Base-by-base conservation (phyloP, 2,113 vertebrate species). In the Paraplagusia blochii region DNA sequence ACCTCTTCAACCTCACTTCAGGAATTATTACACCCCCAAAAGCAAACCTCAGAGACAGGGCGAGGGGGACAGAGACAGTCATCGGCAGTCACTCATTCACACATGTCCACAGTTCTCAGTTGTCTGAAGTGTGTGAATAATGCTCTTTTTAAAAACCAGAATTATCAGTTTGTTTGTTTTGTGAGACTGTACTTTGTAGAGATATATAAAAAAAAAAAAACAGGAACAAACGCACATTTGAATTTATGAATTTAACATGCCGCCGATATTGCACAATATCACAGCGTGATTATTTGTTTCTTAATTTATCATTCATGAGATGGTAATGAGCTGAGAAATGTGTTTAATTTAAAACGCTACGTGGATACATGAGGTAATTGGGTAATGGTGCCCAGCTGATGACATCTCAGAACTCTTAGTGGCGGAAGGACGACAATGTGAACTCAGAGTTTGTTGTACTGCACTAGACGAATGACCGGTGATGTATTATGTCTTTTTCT, bases 241-340 rank as follows among this genome's bases (percentile, higher is more conserved):
- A 48, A 76, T 70, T 70, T 48, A 74, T 71, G 49, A 49, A 55
- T 53, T 35, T 40, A 12, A 29, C 40, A 77, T 72, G 62, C 54
- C 48, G 51, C 36, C 59, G 67, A 74, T 68, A 75, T 16, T 22
- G 48, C 58, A 74, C 59, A 68, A 70, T 52, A 70, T 76, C 72
- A 80, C 60, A 69, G 68, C 48, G 39, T 67, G 75, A 64, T 77
- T 80, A 81, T 69, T 66, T 74, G 66, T 47, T 53, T 54, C 53
- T 60, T 74, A 57, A 74, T 67, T 81, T 55, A 53, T 56, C 65
- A 79, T 88, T 86, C 76, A 88, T 85, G 76, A 85, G 76, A 83
- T 76, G 80, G 62, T 87, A 84, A 83, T 87, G 79, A 81, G 57
- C 62, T 77, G 66, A 74, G 74, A 75, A 75, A 75, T 77, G 44